Evolutionary conservation across 64 coral and sea anemone genomes (phyloP), one percentile per base, ranked within the genome.

Genomic region (Anthopleura sola): DNA sequence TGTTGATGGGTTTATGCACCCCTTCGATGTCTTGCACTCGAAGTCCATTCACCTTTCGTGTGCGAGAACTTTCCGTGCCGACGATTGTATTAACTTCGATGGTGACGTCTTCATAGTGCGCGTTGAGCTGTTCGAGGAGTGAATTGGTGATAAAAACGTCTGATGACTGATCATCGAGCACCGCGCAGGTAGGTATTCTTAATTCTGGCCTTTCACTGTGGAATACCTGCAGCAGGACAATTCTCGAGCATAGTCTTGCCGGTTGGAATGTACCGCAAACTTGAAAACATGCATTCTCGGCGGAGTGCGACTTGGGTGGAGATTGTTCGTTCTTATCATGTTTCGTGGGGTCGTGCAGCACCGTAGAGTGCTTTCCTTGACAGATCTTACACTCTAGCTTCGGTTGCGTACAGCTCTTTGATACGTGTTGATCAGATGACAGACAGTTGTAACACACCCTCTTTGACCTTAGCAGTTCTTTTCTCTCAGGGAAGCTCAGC

Each of bases 151-250:
- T 80, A 68, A 93, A 93, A 0, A 86, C 82, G 75, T 89, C 86
- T n/a, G 91, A 88, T 21, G 86, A 89, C 29, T 88, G 82, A 26
- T 93, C 86, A 66, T 93, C 86, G 13, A 93, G 39, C 15, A 93
- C 82, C 26, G 91, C 86, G 74, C 89, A 93, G 16, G 91, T 88
- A 2, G 60, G 86, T 57, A 88, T 20, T 88, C 64, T 88, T 68
- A 21, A 49, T 54, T 33, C 68, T 16, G 91, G 87, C 33, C 84
- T n/a, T 5, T 82, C 71, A 56, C 79, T 37, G 34, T 80, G 83
- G 57, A 86, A 82, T 31, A 93, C 75, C 39, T 89, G 69, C 20
- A 93, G n/a, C 7, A 83, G 64, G 19, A 86, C 91, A 17, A 93
- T 93, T 82, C 83, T 78, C 37, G 91, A 46, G 68, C 82, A 93